A percentile compares a stretch with the other conserved stretches of the same genome.
These are phyloP conservation scores for Iselma pallidipennis DNA, from an alignment of 2,888 invertebrate species.

Conservation along the genomic window DNA sequence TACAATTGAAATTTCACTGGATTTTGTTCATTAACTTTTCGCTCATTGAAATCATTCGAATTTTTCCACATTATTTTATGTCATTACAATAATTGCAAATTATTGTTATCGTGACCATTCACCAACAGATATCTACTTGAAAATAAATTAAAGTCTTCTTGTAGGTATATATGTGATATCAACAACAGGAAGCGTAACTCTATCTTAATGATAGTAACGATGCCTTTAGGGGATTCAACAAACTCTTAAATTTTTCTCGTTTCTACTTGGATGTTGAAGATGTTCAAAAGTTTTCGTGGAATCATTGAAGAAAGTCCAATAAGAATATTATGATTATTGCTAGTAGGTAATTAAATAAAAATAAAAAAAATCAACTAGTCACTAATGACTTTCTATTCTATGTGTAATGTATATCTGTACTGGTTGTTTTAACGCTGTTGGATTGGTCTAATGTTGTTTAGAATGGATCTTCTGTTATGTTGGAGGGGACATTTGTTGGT, in stretches of 20 bases:
- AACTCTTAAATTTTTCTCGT: too few species aligned
- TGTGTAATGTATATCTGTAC: neutral
- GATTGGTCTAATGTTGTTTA: slow-evolving; percentile 28
- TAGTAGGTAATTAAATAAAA: neutral
- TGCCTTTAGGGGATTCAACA: neutral
- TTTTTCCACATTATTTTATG: neutral
- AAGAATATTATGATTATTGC: neutral
- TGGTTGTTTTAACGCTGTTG: neutral
- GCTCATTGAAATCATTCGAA: neutral
- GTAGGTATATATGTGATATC: neutral
- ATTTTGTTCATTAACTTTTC: neutral
- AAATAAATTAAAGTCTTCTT: neutral
- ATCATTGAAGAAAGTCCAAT: too few species aligned
- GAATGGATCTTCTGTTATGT: slow-evolving; percentile 25
- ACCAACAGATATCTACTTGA: neutral
- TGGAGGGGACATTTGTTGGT: slow-evolving; percentile 35
- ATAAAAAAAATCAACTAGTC: neutral
- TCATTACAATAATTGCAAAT: neutral
- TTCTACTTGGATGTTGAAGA: neutral
- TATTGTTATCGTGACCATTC: neutral
- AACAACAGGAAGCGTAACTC: neutral
- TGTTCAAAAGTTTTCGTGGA: neutral
- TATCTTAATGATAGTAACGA: neutral
- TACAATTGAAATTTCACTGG: too few species aligned
- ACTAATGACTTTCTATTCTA: slow-evolving; percentile 18